Conservation (phyloP, 2,113 vertebrate species). For the Muntiacus reevesi region DNA sequence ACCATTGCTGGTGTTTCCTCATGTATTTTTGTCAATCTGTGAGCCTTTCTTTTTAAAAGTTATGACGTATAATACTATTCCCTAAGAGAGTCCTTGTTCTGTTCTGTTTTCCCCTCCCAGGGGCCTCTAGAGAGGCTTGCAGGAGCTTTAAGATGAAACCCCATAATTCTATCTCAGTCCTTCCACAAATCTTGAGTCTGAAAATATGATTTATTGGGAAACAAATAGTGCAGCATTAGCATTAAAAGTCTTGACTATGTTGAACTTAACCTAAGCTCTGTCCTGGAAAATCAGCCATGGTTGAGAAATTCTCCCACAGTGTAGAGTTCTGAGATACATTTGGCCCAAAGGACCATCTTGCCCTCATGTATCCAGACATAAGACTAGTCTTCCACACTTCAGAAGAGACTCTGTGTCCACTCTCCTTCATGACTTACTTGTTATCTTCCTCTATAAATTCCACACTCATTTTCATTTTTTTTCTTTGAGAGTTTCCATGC, state of each 20-base stretch:
- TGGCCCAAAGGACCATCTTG: neutral
- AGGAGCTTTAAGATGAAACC: neutral
- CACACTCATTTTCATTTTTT: neutral
- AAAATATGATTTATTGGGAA: neutral
- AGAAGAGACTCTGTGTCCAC: neutral
- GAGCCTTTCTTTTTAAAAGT: neutral
- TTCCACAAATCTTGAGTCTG: neutral
- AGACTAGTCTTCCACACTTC: neutral
- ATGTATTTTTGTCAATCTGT: neutral
- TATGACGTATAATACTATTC: neutral
- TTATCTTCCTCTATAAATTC: neutral
- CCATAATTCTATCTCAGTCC: too few species aligned
- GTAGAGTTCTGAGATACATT: neutral
- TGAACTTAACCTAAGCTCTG: neutral
- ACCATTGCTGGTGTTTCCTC: neutral
- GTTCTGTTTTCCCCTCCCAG: neutral
- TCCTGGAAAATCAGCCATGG: neutral
- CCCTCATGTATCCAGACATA: neutral
- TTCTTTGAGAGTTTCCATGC: neutral
- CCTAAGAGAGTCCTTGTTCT: neutral
- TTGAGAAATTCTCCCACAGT: neutral
- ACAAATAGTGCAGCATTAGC: neutral
- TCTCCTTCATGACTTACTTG: neutral
- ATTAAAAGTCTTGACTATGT: neutral
- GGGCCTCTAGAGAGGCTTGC: neutral